Evolutionary conservation across 2,888 invertebrate genomes (phyloP).

Genomic region (Agrotis exclamationis): DNA sequence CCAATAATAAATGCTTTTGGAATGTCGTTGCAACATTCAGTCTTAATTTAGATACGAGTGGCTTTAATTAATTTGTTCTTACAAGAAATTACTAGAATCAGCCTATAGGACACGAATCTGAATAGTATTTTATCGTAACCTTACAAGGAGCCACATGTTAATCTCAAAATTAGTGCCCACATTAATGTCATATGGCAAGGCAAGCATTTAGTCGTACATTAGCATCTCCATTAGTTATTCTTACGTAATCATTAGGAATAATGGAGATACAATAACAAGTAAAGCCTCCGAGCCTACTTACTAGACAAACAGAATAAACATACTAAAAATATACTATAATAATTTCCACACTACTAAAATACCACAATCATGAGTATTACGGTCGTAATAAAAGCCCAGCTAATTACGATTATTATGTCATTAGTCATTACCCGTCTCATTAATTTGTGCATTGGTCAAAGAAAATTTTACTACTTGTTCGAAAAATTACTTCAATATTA

Average conservation of each 20-base stretch:
- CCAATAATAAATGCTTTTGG: conserved; percentile 76
- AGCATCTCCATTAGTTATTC: conserved; percentile 9
- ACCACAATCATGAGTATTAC: conserved; percentile 55
- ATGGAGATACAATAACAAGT: conserved; percentile 16
- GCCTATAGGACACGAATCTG: neutral
- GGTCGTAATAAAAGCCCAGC: conserved; percentile 63
- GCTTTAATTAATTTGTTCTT: conserved; percentile 14
- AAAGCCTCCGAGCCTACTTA: neutral
- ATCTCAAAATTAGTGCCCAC: conserved; percentile 4
- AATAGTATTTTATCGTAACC: neutral
- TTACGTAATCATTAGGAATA: neutral
- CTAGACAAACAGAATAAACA: conserved; percentile 20
- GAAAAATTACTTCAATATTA: conserved; percentile 1
- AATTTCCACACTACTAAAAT: conserved; percentile 31
- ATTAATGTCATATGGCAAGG: neutral
- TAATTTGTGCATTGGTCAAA: conserved; percentile 47
- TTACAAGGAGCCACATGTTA: neutral
- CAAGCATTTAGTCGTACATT: conserved; percentile 3
- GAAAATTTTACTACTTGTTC: conserved; percentile 26
- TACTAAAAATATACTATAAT: conserved; percentile 27
- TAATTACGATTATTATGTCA: conserved; percentile 38
- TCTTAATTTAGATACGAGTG: conserved; percentile 51
- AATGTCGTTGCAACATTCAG: conserved; percentile 78
- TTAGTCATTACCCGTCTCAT: conserved; percentile 36
- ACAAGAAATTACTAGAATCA: neutral